Base-by-base conservation (phyloP, 2,888 invertebrate species). In the Isoperla grammatica region DNA sequence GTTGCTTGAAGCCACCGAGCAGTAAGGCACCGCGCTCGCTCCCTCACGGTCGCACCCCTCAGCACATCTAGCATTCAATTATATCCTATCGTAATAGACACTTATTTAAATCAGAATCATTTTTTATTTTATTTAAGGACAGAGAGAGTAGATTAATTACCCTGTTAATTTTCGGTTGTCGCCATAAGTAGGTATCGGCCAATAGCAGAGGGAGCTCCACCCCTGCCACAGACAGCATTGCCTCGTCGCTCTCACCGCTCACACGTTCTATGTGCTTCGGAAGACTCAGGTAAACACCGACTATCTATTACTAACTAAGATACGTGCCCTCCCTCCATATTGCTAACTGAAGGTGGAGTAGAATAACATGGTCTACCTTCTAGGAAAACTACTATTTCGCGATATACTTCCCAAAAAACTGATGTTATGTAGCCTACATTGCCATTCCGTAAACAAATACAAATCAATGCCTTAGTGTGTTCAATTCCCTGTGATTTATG, bases 1-100 rank as follows among this genome's bases (percentile, higher is more conserved):
- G 15, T 40, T 19, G 46, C 56, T 22, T 17, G 53, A 11, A 20
- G 23, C 57, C 56, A 69, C 73, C 65, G 63, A 60, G 65, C 64
- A 65, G 66, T 65, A 61, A 64, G 64, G 63, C 65, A 65, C 60
- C 66, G 63, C 63, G 64, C 65, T 61, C 64, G 59, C 49, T 39
- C 61, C 59, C 60, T 56, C 50, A 40, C 64, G 65, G 66, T 54
- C 62, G 59, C 19, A 45, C 43, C 57, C 45, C 15, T 15, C 6
- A 17, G 12, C 8, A 17, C 46, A n/a, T 17, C 17, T 20, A 46
- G 2, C 6, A 9, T 46, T 12, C 20, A 15, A 2, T 19, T 9
- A 19, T 9, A 45, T 3, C n/a, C 20, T n/a, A 22, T n/a, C 17
- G 20, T 2, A 46, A 19, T 20, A 20, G 46, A 17, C 46, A 22